phyloP scores from a whole-genome alignment of 2,888 invertebrate genomes.

The Teleiodes luculella region DNA sequence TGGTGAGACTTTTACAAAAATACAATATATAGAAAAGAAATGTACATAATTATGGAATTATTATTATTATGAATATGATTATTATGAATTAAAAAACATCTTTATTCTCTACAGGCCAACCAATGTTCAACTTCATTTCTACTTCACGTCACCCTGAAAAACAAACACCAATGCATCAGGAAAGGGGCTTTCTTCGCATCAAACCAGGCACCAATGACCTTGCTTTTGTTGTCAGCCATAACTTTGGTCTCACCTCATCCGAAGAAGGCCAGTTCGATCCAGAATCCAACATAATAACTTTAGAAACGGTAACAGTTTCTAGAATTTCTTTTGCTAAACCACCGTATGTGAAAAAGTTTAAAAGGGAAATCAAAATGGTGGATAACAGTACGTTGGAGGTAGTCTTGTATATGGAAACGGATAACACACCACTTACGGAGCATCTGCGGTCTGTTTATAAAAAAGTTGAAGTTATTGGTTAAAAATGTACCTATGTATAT shows the following conservation, averaged over 20 bases:
- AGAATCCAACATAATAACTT: constrained; percentile 57
- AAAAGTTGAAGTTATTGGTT: constrained; percentile 32
- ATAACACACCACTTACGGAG: constrained; percentile 69
- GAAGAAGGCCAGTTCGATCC: constrained; percentile 77
- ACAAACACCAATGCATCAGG: constrained; percentile 79
- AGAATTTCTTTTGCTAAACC: constrained; percentile 75
- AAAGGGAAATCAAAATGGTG: constrained; percentile 52
- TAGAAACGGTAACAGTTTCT: constrained; percentile 66
- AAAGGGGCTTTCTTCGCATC: constrained; percentile 80
- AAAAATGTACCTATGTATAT: too few species aligned
- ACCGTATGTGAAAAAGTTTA: constrained; percentile 69
- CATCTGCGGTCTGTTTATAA: constrained; percentile 76
- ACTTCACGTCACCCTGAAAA: constrained; percentile 73
- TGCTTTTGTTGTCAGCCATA: constrained; percentile 78
- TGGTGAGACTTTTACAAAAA: constrained; percentile 38
- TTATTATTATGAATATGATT: too few species aligned
- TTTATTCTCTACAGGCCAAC: constrained; percentile 68
- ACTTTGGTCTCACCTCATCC: constrained; percentile 79
- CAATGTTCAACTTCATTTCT: constrained; percentile 78
- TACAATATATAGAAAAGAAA: too few species aligned
- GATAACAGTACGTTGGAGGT: constrained; percentile 58
- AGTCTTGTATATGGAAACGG: constrained; percentile 75
- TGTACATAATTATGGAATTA: too few species aligned
- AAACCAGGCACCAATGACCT: constrained; percentile 74
- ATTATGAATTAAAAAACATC: too few species aligned